These are phyloP conservation scores for Leptinotarsa haldemani DNA, from an alignment of 2,888 invertebrate genomes.

Conservation along the genomic window DNA sequence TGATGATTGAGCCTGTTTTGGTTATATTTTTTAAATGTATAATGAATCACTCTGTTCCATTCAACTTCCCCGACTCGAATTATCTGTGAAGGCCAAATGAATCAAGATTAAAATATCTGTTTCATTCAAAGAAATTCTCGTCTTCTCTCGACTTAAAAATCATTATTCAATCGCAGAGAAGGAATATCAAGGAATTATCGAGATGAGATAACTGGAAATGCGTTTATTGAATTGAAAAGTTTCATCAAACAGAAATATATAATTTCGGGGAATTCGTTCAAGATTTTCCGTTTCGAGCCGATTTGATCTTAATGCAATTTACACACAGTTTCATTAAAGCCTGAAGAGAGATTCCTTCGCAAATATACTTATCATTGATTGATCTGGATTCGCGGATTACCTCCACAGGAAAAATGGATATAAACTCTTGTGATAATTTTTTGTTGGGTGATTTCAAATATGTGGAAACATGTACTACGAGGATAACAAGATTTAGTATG, in stretches of 20 bases:
- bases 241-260: constrained; percentile 55
- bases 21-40: background rate
- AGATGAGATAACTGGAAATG: constrained; percentile 44
- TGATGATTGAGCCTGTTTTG: no score
- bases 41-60: background rate
- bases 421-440: no score
- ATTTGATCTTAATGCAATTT: constrained; percentile 59
- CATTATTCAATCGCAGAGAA: constrained; percentile 35
- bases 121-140: background rate
- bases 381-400: constrained; percentile 35
- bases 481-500: no score
- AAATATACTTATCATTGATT: constrained; percentile 49
- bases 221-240: constrained; percentile 45
- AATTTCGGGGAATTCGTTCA: constrained; percentile 56
- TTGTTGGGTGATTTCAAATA: no score
- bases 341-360: constrained; percentile 47
- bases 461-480: no score
- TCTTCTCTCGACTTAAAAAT: constrained; percentile 1
- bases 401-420: constrained; percentile 32
- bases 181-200: constrained; percentile 50
- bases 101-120: constrained; percentile 3
- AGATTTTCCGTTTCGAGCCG: constrained; percentile 47
- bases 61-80: background rate
- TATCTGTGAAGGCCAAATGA: background rate
- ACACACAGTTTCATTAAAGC: constrained; percentile 52